These are phyloP conservation scores for Parasteatoda lunata DNA, from an alignment of 2,888 invertebrate species.

Conservation along the genomic window DNA sequence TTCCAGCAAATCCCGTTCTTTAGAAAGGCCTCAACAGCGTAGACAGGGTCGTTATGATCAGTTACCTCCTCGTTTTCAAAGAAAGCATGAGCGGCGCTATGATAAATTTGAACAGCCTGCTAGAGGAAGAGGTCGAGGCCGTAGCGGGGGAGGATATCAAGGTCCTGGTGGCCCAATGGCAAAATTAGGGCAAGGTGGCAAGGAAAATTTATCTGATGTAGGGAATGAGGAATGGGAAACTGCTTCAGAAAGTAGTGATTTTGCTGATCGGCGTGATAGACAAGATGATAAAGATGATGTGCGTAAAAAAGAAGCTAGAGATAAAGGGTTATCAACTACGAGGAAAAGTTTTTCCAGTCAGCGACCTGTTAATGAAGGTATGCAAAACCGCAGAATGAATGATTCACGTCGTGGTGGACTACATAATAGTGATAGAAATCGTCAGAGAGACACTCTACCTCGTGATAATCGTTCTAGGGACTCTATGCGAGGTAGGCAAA, in stretches of 20 bases:
- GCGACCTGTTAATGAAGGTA: conserved; percentile 73
- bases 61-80: conserved; percentile 69
- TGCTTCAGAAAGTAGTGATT: conserved; percentile 84
- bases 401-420: conserved; percentile 39
- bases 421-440: conserved; percentile 42
- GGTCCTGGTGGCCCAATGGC: conserved; percentile 47
- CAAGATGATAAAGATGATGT: conserved; percentile 64
- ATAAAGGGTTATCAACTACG: conserved; percentile 51
- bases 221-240: conserved; percentile 82
- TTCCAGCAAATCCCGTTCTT: conserved; percentile 56
- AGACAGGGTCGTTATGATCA: conserved; percentile 60
- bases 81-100: conserved; percentile 55
- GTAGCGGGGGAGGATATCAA: conserved; percentile 61
- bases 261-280: conserved; percentile 75
- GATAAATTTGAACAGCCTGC: conserved; percentile 49
- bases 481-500: conserved; percentile 57
- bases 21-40: conserved; percentile 63
- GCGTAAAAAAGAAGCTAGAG: conserved; percentile 72
- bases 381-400: conserved; percentile 71
- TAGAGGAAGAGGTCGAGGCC: conserved; percentile 74
- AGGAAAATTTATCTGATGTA: conserved; percentile 74
- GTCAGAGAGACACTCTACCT: conserved; percentile 51
- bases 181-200: conserved; percentile 69
- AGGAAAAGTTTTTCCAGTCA: conserved; percentile 74
- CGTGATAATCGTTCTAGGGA: conserved; percentile 59